Conservation (phyloP, 2,797 vertebrate species). For the Peromyscus eremicus region DNA sequence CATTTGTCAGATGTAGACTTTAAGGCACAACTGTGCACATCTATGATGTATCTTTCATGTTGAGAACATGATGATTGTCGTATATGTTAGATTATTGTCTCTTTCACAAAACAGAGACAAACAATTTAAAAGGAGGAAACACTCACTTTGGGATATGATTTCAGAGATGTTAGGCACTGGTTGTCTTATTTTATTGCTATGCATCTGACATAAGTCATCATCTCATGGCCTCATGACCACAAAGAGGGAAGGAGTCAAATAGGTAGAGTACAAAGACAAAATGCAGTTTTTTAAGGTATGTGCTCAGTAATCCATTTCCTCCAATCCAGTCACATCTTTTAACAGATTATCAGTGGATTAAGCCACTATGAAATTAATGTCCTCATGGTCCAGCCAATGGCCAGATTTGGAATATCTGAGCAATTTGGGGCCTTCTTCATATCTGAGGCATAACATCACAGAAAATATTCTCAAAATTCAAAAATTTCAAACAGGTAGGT, state of each 20-base stretch:
- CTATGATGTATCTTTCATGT: not conserved
- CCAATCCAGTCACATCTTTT: not conserved
- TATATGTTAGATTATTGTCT: not conserved
- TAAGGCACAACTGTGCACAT: not conserved
- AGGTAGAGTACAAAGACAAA: not conserved
- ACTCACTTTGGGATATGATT: not conserved
- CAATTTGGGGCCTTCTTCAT: not conserved
- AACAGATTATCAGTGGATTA: not conserved
- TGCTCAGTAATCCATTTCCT: too few relatives aligned
- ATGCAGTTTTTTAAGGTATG: too few relatives aligned
- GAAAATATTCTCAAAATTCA: not conserved
- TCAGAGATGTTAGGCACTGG: not conserved
- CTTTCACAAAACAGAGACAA: not conserved
- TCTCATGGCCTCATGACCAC: not conserved
- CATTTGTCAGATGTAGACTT: not conserved
- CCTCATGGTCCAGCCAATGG: not conserved
- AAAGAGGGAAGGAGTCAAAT: not conserved
- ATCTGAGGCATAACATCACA: not conserved
- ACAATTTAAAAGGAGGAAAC: not conserved
- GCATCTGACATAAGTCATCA: not conserved
- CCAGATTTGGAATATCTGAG: not conserved
- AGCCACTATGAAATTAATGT: not conserved
- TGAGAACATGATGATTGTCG: not conserved
- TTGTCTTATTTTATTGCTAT: not conserved
- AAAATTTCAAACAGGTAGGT: not conserved